Percentiles rank a stretch among this genome's conserved stretches.
Conservation (phyloP, 2,888 invertebrate genomes). For the Bellardia bayeri region DNA sequence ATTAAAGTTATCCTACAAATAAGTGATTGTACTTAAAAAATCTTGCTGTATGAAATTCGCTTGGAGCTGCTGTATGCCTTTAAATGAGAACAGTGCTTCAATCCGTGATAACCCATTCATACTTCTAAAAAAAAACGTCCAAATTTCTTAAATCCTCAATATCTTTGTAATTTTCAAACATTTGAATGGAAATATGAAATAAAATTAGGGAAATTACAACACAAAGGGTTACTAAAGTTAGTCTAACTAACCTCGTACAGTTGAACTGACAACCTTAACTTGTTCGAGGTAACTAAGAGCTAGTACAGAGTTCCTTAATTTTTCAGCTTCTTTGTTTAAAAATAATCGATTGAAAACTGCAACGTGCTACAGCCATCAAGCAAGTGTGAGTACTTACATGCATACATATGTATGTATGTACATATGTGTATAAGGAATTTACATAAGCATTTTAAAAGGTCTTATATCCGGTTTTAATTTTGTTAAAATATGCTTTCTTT, state of each 20-base stretch:
- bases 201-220: too few relatives aligned
- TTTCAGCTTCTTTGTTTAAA: conserved; percentile 62
- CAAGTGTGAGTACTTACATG: conserved; percentile 10
- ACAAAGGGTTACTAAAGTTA: background rate
- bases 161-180: too few relatives aligned
- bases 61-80: too few relatives aligned
- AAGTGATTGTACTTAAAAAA: too few relatives aligned
- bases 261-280: background rate
- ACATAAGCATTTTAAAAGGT: conserved; percentile 60
- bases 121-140: too few relatives aligned
- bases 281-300: background rate
- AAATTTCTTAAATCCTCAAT: too few relatives aligned
- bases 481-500: conserved; percentile 64
- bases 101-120: too few relatives aligned
- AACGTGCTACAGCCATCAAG: background rate
- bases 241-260: conserved; percentile 17
- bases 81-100: too few relatives aligned
- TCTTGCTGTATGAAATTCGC: too few relatives aligned
- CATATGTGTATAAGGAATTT: conserved; percentile 30
- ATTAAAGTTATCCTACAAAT: too few relatives aligned
- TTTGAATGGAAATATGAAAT: too few relatives aligned
- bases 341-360: conserved; percentile 72
- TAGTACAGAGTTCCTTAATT: conserved; percentile 1
- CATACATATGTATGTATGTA: too few relatives aligned
- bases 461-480: conserved; percentile 73